Percentiles rank a stretch among this genome's conserved stretches.
These are phyloP conservation scores for Ptyas mucosa DNA, from an alignment of 2,113 vertebrate genomes.

Conservation along the genomic window DNA sequence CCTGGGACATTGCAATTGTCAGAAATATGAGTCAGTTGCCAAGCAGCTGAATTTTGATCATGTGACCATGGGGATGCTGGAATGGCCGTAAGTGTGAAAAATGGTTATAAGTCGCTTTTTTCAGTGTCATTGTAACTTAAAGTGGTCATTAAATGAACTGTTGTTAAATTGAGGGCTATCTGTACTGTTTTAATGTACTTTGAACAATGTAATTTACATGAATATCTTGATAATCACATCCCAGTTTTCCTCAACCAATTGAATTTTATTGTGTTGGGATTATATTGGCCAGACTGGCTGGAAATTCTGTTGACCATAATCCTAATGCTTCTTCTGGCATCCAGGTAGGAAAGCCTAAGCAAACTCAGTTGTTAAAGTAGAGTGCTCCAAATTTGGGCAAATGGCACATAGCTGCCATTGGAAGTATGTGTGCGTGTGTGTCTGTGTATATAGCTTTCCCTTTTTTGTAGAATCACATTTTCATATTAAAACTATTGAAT, in stretches of 20 bases:
- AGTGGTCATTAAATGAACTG: not conserved
- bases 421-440: not conserved
- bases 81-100: not conserved
- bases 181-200: not conserved
- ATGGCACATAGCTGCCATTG: no score
- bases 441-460: not conserved
- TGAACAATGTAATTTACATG: not conserved
- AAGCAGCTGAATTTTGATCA: not conserved
- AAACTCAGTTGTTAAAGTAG: not conserved
- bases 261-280: not conserved
- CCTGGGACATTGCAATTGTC: no score
- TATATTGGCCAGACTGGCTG: not conserved
- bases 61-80: not conserved
- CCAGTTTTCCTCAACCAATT: not conserved
- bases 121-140: not conserved
- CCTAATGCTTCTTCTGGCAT: not conserved
- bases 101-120: not conserved
- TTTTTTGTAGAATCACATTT: not conserved
- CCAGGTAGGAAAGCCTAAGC: not conserved
- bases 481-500: not conserved
- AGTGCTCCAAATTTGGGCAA: not conserved
- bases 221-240: not conserved
- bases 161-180: not conserved
- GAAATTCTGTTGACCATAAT: not conserved
- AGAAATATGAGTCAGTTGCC: no score